Evolutionary conservation across 2,888 invertebrate species (phyloP), one percentile per base, ranked within the genome.

Genomic region (Cryptocephalus primarius): DNA sequence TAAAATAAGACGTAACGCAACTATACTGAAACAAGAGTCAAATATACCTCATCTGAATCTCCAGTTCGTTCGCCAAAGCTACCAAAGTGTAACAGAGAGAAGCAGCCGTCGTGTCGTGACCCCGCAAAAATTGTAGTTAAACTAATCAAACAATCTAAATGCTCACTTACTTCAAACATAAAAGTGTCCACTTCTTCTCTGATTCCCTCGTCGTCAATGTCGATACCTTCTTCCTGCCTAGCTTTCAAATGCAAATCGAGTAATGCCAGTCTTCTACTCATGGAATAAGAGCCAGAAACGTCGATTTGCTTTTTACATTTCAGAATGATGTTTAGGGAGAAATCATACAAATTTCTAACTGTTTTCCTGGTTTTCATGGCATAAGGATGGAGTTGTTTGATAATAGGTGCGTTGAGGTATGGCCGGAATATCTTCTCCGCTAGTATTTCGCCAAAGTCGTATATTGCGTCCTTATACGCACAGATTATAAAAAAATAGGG

Each of bases 71-170:
- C 4, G 62, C 62, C 10, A 62, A 39, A 32, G 59, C 39, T 53
- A 62, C 52, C 36, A 62, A 45, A 8, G 56, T 49, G 40, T 57
- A 62, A 10, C 53, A 50, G 38, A 60, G 43, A 11, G 54, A 47
- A 32, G 70, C 68, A 1, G 79, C 73, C 0, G 79, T 78, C 0
- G 82, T 82, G 48, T 82, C 82, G 57, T 80, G 80, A 1, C 82
- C 78, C 77, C 78, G 57, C 45, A 68, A 66, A 46, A 46, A 10
- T 22, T 43, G 57, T 33, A 56, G 63, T 51, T 14, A 39, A 41
- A 40, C 32, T 40, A 2, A 40, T 40, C 22, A 8, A 32, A 8
- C 12, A 13, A 32, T 8, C 4, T 8, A 40, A n/a, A 13, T n/a
- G 31, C 4, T 9, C 9, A 14, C 22, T 22, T 6, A 41, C 9